Conservation (phyloP, 2,888 invertebrate genomes). For the Didymodactylos carnosus region DNA sequence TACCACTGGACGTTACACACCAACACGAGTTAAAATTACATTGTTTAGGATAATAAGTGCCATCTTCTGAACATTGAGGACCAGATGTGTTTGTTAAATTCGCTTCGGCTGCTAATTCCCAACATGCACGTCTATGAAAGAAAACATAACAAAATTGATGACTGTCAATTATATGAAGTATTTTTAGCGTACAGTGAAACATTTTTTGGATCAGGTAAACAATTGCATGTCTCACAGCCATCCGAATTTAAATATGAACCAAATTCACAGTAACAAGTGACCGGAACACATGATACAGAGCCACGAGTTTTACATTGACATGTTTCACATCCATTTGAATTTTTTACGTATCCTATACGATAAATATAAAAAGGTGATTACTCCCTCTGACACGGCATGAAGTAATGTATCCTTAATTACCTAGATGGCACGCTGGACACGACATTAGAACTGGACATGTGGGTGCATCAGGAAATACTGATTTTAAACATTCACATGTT, state of each 20-base stretch:
- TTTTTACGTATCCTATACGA: not conserved
- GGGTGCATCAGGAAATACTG: not conserved
- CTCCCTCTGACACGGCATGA: not conserved
- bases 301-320: slow-evolving; percentile 10
- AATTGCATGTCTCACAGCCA: slow-evolving; percentile 11
- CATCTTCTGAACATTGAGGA: not conserved
- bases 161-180: no score
- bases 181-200: not conserved
- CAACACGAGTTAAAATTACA: slow-evolving; percentile 5
- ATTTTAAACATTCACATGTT: slow-evolving; percentile 11
- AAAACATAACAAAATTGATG: no score
- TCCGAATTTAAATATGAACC: slow-evolving; percentile 9
- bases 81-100: not conserved
- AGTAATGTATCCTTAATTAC: not conserved
- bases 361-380: not conserved
- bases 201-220: slow-evolving; percentile 7
- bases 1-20: slow-evolving; percentile 2
- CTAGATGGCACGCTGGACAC: not conserved
- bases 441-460: not conserved
- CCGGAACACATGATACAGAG: not conserved
- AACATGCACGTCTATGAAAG: not conserved
- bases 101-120: not conserved
- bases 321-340: slow-evolving; percentile 10
- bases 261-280: slow-evolving; percentile 4
- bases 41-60: slow-evolving; percentile 3